Base-by-base conservation (phyloP, 2,888 invertebrate species). In the Tridacna gigas region DNA sequence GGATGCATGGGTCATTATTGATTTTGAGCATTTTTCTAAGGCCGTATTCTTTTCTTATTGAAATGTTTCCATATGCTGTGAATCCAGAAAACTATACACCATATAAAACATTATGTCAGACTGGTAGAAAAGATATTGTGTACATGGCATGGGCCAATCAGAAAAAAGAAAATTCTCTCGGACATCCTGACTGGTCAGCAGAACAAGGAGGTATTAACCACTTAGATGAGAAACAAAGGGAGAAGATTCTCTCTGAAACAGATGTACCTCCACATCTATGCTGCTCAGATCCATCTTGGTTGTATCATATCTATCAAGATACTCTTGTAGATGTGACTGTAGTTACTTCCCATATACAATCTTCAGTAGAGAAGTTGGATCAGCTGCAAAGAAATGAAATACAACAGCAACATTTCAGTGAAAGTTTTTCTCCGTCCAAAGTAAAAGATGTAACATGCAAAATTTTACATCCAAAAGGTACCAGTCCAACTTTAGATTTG, bases 241-340 rank as follows among this genome's bases (percentile, higher is more conserved):
- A 88, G 48, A 67, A 84, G 56, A 95, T 95, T 56, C 25, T 89
- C 74, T 71, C 83, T 22, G 90, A 93, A 51, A 88, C 86, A 13
- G 91, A 92, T 61, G 95, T 95, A 20, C 94, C 94, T 11, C 90
- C 91, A 15, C 95, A 95, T 83, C 84, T 95, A 75, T 96, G 96
- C 87, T 96, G 96, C 88, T 90, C 94, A 63, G 93, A 96, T 89
- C 95, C 95, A 4, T 93, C 93, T 4, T 96, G 95, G 95, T 90
- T 96, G 63, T 96, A 94, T 89, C 93, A 95, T 79, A 95, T 95
- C 87, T 96, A 95, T 90, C 96, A 96, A 90, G 96, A 96, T 88
- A 96, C 95, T 2, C 60, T 90, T 20, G 95, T 96, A 0, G 94
- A 95, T 86, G 84, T 91, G 47, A 63, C 56, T 13, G 77, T 86